phyloP scores from a whole-genome alignment of 2,797 vertebrate species.

The Gorsachius magnificus region DNA sequence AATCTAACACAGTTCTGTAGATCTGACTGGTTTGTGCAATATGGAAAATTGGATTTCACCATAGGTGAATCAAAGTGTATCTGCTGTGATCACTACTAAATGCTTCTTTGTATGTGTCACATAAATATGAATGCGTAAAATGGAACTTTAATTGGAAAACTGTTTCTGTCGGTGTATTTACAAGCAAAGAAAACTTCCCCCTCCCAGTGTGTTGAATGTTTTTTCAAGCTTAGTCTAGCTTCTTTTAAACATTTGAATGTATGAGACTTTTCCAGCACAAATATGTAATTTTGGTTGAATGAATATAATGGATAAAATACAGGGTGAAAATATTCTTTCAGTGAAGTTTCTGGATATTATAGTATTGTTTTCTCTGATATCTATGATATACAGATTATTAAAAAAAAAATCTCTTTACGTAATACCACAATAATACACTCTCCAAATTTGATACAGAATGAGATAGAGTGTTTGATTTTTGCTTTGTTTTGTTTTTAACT shows the following conservation, averaged over 20 bases:
- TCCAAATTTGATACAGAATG: not conserved
- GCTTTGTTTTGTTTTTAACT: slow-evolving; percentile 12
- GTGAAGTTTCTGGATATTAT: not conserved
- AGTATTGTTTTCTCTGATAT: not conserved
- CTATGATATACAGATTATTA: not conserved
- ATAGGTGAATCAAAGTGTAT: not conserved
- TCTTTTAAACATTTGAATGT: not conserved
- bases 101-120: not conserved
- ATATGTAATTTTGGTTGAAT: not conserved
- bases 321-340: not conserved
- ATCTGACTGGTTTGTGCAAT: slow-evolving; percentile 46
- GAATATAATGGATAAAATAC: not conserved
- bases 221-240: not conserved
- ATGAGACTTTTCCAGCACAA: not conserved
- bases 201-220: not conserved
- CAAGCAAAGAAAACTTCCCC: not conserved
- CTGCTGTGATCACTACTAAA: not conserved
- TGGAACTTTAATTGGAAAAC: not conserved
- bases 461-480: slow-evolving; percentile 20
- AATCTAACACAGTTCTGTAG: slow-evolving; percentile 56
- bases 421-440: not conserved
- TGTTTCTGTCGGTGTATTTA: not conserved
- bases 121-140: not conserved
- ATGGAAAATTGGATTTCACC: slow-evolving; percentile 59
- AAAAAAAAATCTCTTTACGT: not conserved